Evolutionary conservation across 2,113 vertebrate species (phyloP), one percentile per base, ranked within the genome.

Genomic region (Melospiza georgiana): DNA sequence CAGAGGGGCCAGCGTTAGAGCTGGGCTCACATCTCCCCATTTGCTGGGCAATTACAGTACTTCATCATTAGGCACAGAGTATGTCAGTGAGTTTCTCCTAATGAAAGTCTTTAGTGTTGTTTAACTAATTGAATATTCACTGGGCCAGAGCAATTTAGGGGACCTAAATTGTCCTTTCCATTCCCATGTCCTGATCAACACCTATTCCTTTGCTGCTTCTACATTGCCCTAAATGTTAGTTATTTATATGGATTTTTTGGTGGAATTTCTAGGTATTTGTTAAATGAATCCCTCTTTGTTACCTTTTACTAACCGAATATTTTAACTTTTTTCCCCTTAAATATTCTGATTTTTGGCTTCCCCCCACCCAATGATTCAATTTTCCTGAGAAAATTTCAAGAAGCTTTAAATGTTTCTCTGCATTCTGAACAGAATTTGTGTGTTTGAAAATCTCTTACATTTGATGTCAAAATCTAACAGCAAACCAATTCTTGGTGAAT

Each of bases 71-170:
- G 48, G 57, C 30, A 63, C 59, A 44, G 48, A 66, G 23, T 19
- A 14, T 19, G 44, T 9, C 79, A 75, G 30, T 11, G 44, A 62
- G 13, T 78, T 95, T 77, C 28, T 84, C 37, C 28, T 49, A 71
- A 39, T 74, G 52, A 71, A 95, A 93, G 57, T 23, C 39, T 78
- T 89, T 91, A 18, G 24, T 68, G 30, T 71, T 48, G 15, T 81
- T 84, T 59, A 89, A 51, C 49, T 74, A 62, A 87, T 15, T 84
- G 52, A 74, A 37, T 58, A 62, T 41, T 89, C 27, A 41, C 55
- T 77, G 59, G 15, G 31, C 20, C 39, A 46, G 51, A 77, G 20
- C 2, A 49, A 49, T 49, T 49, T 49, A 1, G 3, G 30, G 20
- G 22, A 84, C 55, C 11, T 81, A 59, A 77, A 63, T 19, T 62